Evolutionary conservation across 2,888 invertebrate genomes (phyloP), one percentile per base, ranked within the genome.

Genomic region (Rhogogaster chlorosoma): DNA sequence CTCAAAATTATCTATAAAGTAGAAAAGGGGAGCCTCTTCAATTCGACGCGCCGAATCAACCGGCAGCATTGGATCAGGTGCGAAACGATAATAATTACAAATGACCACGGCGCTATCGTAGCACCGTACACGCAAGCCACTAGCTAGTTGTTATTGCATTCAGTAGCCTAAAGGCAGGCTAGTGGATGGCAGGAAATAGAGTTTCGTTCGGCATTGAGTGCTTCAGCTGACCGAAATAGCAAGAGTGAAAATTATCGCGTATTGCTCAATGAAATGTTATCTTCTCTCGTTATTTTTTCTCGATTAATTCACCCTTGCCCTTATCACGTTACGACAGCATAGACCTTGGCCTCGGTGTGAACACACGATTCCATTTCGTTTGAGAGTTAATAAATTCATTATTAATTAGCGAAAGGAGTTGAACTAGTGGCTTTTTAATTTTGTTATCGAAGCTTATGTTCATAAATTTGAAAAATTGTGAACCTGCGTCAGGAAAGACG

Each of bases 71-170:
- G 88, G 88, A 90, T 89, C 90, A 92, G 90, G 90, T 90, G 90
- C 86, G 89, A 90, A 92, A 90, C 88, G 91, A 91, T 91, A 90
- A 91, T 78, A 92, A 92, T 91, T 92, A 89, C 89, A 88, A 88
- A 90, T 89, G 89, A 88, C 89, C 89, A 88, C 87, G 88, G n/a
- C 85, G 77, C 84, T 86, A 82, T 87, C 88, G 87, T 86, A 88
- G 87, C 53, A 61, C 85, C 89, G 88, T 86, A 87, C 87, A 42
- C 86, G 88, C 87, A 87, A 87, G 86, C 88, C 88, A 73, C 84
- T 32, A 26, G 26, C 64, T 36, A 84, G 75, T 84, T 75, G 83
- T 83, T 75, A 77, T 84, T 86, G 78, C 78, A 80, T 77, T 82
- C 88, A 92, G 92, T 92, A 87, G 87, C 89, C 88, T 86, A 85